phyloP scores from a whole-genome alignment of 2,888 invertebrate genomes.

The Agrenia bidenticulata region DNA sequence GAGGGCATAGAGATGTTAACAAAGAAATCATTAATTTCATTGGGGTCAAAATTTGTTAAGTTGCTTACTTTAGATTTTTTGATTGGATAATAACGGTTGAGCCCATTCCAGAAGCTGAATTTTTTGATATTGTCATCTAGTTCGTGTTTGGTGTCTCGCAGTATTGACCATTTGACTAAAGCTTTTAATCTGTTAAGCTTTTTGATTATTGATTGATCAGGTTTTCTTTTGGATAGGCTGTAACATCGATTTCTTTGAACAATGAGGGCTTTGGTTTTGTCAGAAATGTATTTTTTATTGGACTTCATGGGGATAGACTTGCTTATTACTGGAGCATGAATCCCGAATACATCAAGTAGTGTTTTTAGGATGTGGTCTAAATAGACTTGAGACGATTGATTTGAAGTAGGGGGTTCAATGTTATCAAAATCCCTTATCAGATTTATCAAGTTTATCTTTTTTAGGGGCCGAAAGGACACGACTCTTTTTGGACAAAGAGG shows the following conservation, averaged over 20 bases:
- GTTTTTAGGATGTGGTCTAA: too few relatives aligned
- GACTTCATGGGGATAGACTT: too few relatives aligned
- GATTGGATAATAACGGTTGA: not conserved
- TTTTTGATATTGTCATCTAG: not conserved
- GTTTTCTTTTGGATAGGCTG: not conserved
- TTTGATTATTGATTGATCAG: not conserved
- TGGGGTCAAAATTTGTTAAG: not conserved
- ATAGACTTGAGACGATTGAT: too few relatives aligned
- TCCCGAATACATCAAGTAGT: too few relatives aligned
- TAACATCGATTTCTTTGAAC: not conserved
- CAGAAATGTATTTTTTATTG: too few relatives aligned
- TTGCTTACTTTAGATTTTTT: not conserved
- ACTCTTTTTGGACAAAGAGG: too few relatives aligned
- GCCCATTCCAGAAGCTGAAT: not conserved
- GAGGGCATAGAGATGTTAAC: slow-evolving; percentile 15
- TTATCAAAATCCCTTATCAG: too few relatives aligned
- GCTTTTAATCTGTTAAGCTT: not conserved
- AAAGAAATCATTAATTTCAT: slow-evolving; percentile 19
- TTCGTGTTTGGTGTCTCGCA: not conserved
- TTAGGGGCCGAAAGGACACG: too few relatives aligned
- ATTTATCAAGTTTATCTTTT: too few relatives aligned
- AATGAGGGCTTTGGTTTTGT: not conserved
- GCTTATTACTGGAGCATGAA: too few relatives aligned
- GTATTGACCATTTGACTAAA: not conserved
- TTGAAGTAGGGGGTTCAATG: too few relatives aligned